Evolutionary conservation across 2,797 vertebrate genomes (phyloP), one percentile per base, ranked within the genome.

Genomic region (Podarcis siculus): DNA sequence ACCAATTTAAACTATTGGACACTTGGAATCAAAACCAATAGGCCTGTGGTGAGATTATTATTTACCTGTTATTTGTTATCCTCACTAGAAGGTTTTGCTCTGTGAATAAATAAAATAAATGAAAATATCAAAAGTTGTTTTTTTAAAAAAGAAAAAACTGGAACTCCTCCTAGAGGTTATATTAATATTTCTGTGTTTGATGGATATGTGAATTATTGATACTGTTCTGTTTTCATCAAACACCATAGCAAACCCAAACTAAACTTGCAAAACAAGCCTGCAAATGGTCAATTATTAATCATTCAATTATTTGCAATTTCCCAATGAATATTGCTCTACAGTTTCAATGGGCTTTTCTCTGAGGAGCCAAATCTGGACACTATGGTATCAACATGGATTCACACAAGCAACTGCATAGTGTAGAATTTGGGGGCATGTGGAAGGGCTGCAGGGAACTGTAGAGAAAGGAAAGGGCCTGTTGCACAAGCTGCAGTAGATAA

Each of bases 191-290:
- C 35, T 73, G 35, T 49, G 39, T 72, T 58, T 73, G 78, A 81
- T 73, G 35, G 55, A 61, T 81, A 39, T 32, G 19, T 73, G 69
- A 64, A 73, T 73, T 87, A 81, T 81, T 87, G 69, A 87, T 79
- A 81, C 55, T 80, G 85, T 72, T 79, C 75, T 79, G 66, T 79
- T 79, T 80, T 80, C 58, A 32, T 39, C 45, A 86, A 80, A 72
- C 35, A 61, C 49, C 45, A 80, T 35, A 73, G 23, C 35, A n/a
- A 81, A 81, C 58, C 27, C 42, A 64, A 87, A 55, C 35, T 61
- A 23, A 58, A 72, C 42, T 10, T 81, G 12, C 37, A 23, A 10
- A 4, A n/a, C 6, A 15, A 37, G 49, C 39, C 12, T 73, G 69
- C 9, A 61, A 64, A 81, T 72, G 55, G 75, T 78, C 35, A 61